Conservation (phyloP, 1,140 invertebrate genomes). For the Heliconius nattereri region DNA sequence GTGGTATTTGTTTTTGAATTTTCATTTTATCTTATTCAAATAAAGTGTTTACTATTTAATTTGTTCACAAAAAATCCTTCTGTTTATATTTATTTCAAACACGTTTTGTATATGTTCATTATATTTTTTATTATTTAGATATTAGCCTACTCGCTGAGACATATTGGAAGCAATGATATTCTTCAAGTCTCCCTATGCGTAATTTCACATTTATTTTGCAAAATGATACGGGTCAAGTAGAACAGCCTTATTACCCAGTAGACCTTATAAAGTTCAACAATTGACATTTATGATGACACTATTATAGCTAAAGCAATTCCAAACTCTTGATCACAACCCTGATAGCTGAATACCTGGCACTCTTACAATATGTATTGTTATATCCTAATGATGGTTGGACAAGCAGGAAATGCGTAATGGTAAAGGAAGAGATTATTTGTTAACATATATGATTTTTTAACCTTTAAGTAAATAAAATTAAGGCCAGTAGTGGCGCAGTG, state of each 20-base stretch:
- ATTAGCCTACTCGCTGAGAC: too few relatives aligned
- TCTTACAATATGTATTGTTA: background rate
- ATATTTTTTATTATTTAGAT: too few relatives aligned
- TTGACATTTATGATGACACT: slow-evolving; percentile 35
- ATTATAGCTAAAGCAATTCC: slow-evolving; percentile 15
- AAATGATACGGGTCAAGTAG: slow-evolving; percentile 19
- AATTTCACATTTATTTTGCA: slow-evolving; percentile 16
- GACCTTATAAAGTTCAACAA: slow-evolving; percentile 32
- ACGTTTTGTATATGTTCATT: background rate
- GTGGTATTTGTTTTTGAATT: background rate
- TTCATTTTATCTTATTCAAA: background rate
- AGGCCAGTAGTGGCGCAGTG: too few relatives aligned
- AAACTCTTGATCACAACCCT: background rate
- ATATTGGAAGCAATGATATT: background rate
- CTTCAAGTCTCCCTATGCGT: background rate
- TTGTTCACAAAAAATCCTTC: background rate
- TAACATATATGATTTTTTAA: too few relatives aligned
- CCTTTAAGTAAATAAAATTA: too few relatives aligned
- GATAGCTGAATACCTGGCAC: background rate
- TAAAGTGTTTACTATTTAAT: background rate
- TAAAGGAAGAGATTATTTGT: too few relatives aligned
- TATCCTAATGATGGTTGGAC: background rate
- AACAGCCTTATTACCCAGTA: slow-evolving; percentile 23
- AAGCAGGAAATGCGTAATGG: too few relatives aligned
- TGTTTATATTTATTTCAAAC: background rate